Percentiles rank a stretch among this genome's conserved stretches.
phyloP scores from a whole-genome alignment of 2,113 vertebrate genomes.

The Syngnathoides biaculeatus region DNA sequence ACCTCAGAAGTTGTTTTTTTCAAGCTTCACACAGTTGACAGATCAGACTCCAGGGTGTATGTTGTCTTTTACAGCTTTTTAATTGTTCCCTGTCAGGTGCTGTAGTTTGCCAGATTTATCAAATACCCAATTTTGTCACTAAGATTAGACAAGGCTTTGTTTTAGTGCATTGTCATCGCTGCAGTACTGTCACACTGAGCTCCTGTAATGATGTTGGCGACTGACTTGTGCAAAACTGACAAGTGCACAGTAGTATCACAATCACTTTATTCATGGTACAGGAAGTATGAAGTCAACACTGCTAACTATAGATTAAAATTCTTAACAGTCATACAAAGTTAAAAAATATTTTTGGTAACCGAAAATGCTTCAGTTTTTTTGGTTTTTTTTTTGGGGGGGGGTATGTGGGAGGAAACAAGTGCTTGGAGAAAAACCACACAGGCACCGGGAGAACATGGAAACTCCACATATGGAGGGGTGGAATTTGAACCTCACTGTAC shows the following conservation, averaged over 20 bases:
- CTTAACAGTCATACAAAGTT: background rate
- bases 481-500: too few relatives aligned
- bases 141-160: conserved; percentile 6
- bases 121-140: conserved; percentile 43
- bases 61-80: conserved; percentile 36
- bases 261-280: background rate
- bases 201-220: background rate
- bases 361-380: too few relatives aligned
- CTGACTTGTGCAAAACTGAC: background rate
- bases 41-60: conserved; percentile 56
- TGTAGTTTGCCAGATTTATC: conserved; percentile 65
- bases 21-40: conserved; percentile 55
- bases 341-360: background rate
- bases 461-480: too few relatives aligned
- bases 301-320: background rate
- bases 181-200: background rate
- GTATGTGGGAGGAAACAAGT: too few relatives aligned
- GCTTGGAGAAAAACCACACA: too few relatives aligned
- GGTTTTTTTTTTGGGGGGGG: too few relatives aligned
- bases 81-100: conserved; percentile 60
- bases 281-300: background rate
- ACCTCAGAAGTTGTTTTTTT: conserved; percentile 53
- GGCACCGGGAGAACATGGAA: too few relatives aligned
- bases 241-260: background rate
- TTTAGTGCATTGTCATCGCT: background rate